Base-by-base conservation (phyloP, 2,113 vertebrate species). In the Cisticola juncidis region DNA sequence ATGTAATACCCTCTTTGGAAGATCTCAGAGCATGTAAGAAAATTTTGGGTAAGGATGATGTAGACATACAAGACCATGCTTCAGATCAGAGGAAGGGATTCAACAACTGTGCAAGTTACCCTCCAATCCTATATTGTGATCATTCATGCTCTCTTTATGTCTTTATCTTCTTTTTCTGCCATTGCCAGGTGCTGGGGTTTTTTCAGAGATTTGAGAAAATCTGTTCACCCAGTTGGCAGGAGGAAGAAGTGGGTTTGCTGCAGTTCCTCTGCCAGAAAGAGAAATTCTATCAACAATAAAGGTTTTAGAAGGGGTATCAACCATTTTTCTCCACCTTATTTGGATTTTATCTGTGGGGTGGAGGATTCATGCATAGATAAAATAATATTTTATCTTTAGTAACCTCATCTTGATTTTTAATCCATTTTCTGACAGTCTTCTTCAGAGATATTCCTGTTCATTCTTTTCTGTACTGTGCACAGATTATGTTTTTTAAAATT, bases 101-200 rank as follows among this genome's bases (percentile, higher is more conserved):
- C n/a, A 38, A 3, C 21, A 35, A 24, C 24, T 18, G 3, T 28
- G 23, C 17, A 24, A 50, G 15, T 66, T 76, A 14, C 22, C 14
- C 31, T 64, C 58, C 57, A 72, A 3, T 36, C 19, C 7, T 26
- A 0, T 22, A 4, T 53, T 74, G 51, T 0, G 0, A 4, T 48
- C 14, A 72, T 44, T 71, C 19, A 8, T 58, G 18, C 16, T 66
- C 13, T 61, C 31, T 82, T 58, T 40, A 18, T 60, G 20, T 24
- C n/a, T 10, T 2, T 54, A 4, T 50, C 31, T 48, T 22, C 9
- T 90, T 62, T 81, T 82, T 62, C 35, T 91, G 42, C 31, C 36
- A 9, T 51, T 85, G n/a, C 16, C 51, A 54, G 50, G 36, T n/a
- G 7, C 42, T 47, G 19, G 1, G 1, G 3, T 81, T 87, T 74